phyloP scores from a whole-genome alignment of 2,113 vertebrate genomes.

The Pteruthius melanotis region DNA sequence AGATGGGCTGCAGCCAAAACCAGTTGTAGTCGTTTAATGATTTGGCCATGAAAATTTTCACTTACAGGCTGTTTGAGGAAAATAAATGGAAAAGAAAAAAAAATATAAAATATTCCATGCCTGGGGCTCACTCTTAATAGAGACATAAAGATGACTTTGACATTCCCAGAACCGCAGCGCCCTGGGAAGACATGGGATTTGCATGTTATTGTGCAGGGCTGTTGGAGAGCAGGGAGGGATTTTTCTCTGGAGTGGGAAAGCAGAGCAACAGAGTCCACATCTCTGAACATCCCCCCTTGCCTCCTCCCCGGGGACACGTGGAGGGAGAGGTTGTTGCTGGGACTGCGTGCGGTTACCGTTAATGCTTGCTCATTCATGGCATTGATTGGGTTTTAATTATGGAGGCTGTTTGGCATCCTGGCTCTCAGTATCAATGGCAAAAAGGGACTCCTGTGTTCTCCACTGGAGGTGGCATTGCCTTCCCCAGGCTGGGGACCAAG shows the following conservation, averaged over 20 bases:
- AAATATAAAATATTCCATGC: conserved; percentile 49
- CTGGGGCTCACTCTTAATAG: conserved; percentile 58
- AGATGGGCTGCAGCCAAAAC: conserved; percentile 49
- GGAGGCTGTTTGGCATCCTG: conserved; percentile 1
- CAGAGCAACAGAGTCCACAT: not conserved
- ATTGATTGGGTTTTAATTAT: conserved; percentile 42
- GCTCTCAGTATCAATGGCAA: not conserved
- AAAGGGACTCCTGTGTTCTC: conserved; percentile 30
- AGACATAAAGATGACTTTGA: conserved; percentile 62
- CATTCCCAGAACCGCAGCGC: conserved; percentile 42
- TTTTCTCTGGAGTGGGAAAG: conserved; percentile 39
- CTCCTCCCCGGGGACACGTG: not conserved
- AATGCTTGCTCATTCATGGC: conserved; percentile 9
- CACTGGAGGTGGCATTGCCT: conserved; percentile 31
- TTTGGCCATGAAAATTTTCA: conserved; percentile 61
- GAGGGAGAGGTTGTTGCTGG: conserved; percentile 48
- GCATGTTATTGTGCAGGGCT: conserved; percentile 51
- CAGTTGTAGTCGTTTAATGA: conserved; percentile 47
- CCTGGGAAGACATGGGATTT: conserved; percentile 36
- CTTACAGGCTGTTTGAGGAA: conserved; percentile 59
- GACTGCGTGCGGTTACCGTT: not conserved
- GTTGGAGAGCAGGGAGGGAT: not conserved
- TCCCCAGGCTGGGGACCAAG: not conserved
- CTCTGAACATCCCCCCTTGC: not conserved
- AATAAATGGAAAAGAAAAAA: conserved; percentile 31